phyloP scores from a whole-genome alignment of 2,113 vertebrate genomes.

The Diadophis punctatus region DNA sequence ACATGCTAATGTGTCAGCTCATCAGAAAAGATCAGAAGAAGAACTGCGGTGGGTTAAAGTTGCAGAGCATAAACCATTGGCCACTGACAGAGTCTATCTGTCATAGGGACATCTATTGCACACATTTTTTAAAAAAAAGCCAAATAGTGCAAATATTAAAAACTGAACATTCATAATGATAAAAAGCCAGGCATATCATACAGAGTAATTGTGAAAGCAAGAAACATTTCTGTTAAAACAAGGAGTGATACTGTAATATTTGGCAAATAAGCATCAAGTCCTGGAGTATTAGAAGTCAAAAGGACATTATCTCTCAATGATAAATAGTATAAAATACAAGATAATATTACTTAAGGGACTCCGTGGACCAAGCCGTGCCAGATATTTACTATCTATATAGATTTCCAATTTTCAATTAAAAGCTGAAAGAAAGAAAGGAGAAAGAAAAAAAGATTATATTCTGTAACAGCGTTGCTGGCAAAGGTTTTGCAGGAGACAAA shows the following conservation, averaged over 20 bases:
- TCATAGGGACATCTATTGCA: not conserved
- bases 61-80: not conserved
- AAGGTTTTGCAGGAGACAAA: slow-evolving; percentile 27
- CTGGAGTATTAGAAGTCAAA: slow-evolving; percentile 6
- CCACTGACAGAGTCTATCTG: not conserved
- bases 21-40: not conserved
- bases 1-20: not conserved
- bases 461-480: slow-evolving; percentile 7
- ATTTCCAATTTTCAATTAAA: slow-evolving; percentile 44
- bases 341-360: slow-evolving; percentile 9
- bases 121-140: too few species aligned
- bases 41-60: not conserved
- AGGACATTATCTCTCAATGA: slow-evolving; percentile 28
- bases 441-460: slow-evolving; percentile 24
- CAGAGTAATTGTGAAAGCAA: not conserved
- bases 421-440: not conserved
- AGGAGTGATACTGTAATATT: slow-evolving; percentile 1
- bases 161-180: not conserved
- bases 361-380: slow-evolving; percentile 14
- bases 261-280: slow-evolving; percentile 20
- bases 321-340: slow-evolving; percentile 28
- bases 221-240: slow-evolving; percentile 19
- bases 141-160: slow-evolving; percentile 1
- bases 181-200: slow-evolving; percentile 4
- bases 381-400: not conserved